Conservation (phyloP, 92 coral and sea anemone species). For the Epizoanthus stellaris region DNA sequence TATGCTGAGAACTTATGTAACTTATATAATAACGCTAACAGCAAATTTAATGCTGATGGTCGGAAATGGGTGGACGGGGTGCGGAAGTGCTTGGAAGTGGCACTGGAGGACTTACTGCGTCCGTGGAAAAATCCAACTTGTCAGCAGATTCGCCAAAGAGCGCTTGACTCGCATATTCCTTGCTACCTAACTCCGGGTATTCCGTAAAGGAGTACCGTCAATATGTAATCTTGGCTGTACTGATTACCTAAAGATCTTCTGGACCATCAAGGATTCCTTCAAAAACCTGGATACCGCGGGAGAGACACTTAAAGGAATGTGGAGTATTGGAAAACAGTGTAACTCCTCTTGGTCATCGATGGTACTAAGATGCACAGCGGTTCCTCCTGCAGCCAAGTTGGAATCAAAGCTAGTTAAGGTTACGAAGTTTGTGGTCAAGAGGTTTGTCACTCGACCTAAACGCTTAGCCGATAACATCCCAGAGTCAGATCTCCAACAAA, state of each 20-base stretch:
- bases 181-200: slow-evolving; percentile 71
- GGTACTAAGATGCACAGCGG: too few relatives aligned
- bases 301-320: slow-evolving; percentile 71
- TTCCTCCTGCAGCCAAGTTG: too few relatives aligned
- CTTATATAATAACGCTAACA: slow-evolving; percentile 35
- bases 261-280: slow-evolving; percentile 68
- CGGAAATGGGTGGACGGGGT: slow-evolving; percentile 62
- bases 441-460: not conserved
- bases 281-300: slow-evolving; percentile 53
- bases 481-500: slow-evolving; percentile 50
- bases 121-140: slow-evolving; percentile 46
- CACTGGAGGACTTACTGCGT: slow-evolving; percentile 58
- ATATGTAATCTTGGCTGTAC: slow-evolving; percentile 59
- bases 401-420: slow-evolving; percentile 28
- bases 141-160: slow-evolving; percentile 53
- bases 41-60: slow-evolving; percentile 47
- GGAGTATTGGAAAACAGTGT: slow-evolving; percentile 64
- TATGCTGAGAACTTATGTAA: slow-evolving; percentile 71
- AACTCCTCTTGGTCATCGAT: not conserved
- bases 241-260: slow-evolving; percentile 63
- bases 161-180: slow-evolving; percentile 56
- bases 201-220: slow-evolving; percentile 54
- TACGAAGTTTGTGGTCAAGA: slow-evolving; percentile 36
- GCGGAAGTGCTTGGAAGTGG: slow-evolving; percentile 75
- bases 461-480: slow-evolving; percentile 52